Conservation (phyloP, 2,797 vertebrate species). For the Nyctalus aviator region DNA sequence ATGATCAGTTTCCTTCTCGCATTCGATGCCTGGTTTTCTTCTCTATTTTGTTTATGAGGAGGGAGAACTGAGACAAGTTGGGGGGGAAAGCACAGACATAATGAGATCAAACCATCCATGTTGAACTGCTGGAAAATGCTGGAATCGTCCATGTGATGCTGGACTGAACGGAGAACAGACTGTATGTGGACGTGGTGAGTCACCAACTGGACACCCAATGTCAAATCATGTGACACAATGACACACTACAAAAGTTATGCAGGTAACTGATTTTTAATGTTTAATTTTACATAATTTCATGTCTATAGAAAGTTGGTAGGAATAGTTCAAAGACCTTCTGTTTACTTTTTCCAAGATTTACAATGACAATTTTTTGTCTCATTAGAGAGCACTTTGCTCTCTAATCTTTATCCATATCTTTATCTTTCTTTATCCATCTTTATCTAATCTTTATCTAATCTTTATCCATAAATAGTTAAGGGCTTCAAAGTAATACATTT, state of each 20-base stretch:
- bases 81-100: neutral
- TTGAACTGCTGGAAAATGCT: neutral
- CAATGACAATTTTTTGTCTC: neutral
- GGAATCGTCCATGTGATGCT: neutral
- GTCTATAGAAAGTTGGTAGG: neutral
- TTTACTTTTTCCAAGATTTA: neutral
- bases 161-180: neutral
- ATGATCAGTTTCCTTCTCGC: neutral
- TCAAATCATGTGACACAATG: neutral
- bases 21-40: neutral
- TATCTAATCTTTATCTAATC: too few relatives aligned
- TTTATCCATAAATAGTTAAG: conserved; percentile 51
- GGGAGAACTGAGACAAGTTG: conserved; percentile 9
- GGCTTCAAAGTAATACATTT: neutral
- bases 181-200: neutral
- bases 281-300: conserved; percentile 2
- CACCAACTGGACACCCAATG: neutral
- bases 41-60: neutral
- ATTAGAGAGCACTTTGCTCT: neutral
- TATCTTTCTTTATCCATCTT: too few relatives aligned
- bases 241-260: neutral
- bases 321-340: neutral
- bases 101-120: neutral
- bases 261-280: neutral
- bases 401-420: conserved; percentile 37